Base-by-base conservation (phyloP, 1,140 invertebrate species). In the Papilio xuthus region DNA sequence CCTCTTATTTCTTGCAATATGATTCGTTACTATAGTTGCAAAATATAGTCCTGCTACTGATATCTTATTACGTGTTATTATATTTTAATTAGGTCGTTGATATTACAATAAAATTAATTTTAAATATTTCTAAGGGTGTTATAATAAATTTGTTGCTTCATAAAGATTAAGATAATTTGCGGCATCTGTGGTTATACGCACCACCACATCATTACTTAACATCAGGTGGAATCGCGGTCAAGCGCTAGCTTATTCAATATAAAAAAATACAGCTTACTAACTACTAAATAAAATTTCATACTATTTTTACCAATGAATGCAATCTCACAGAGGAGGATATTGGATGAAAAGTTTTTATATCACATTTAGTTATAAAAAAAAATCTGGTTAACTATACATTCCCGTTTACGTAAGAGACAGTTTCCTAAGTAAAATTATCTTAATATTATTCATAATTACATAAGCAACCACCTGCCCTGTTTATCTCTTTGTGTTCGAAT, bases 401-500 rank as follows among this genome's bases (percentile, higher is more conserved):
- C 44, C 42, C 70, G 47, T 72, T 72, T 47, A 47, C 70, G 70
- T 72, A 23, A 23, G 3, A 69, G 67, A 44, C 13, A 26, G 3
- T 60, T 23, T 12, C 56, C 10, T 60, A 32, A 28, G 50, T 26
- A 26, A 44, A 72, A 47, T 15, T 13, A 72, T 72, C 41, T 23
- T 4, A 72, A 42, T n/a, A 41, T 13, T 41, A 71, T 37, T 37
- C 32, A 37, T 7, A 37, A 37, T 73, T 73, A 73, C 41, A 42
- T 73, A 73, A 73, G 20, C n/a, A 47, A 73, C 8, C 37, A 44
- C 42, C 41, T 47, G 41, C 20, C 20, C 42, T 73, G 4, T 47
- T 73, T 44, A 50, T 73, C 71, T 73, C 37, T 73, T 73, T 73
- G 71, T 71, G 15, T 44, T 71, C 15, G 41, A 15, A 50, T 44